Base-by-base conservation (phyloP, 2,888 invertebrate species). In the Drosophila borborema region DNA sequence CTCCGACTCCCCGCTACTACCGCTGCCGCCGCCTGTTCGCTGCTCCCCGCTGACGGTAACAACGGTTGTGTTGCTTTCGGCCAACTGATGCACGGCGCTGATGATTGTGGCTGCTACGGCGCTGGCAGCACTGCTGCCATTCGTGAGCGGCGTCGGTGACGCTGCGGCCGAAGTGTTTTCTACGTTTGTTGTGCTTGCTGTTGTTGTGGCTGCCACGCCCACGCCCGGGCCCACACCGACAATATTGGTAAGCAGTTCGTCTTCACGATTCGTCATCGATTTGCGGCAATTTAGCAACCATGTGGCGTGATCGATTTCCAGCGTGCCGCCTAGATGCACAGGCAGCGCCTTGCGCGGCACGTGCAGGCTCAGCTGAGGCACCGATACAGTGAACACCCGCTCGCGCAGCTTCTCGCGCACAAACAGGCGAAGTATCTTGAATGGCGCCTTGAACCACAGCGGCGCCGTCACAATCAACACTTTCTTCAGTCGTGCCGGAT, bases 371-470 rank as follows among this genome's bases (percentile, higher is more conserved):
- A 99, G 94, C 93, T 98, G 98, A 72, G 97, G 97, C 92, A 97
- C 95, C 92, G 97, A 98, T 86, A 99, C 98, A 36, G 98, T 99
- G 94, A 97, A 98, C 74, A 99, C 99, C 90, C 99, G 95, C 93
- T 99, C 99, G 80, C 99, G 95, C 84, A 99, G 94, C 94, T 99
- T 99, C 94, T 99, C 99, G 74, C 98, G 95, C 66, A 99, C 98
- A 94, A 99, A 99, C 87, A 99, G 94, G 63, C 99, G 95, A 62
- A 99, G 95, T 91, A 99, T 98, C 92, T 98, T 98, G 94, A 99
- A 99, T 1, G 99, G 99, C 70, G 99, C 99, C 94, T 98, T 98
- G 94, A 99, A 99, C 99, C 99, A 99, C 92, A 99, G 94, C 62
- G 99, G 99, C 55, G 99, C 99, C 75, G 99, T 98, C 87, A 98